Conservation (phyloP, 2,888 invertebrate species). For the Drosophila sordidapex region DNA sequence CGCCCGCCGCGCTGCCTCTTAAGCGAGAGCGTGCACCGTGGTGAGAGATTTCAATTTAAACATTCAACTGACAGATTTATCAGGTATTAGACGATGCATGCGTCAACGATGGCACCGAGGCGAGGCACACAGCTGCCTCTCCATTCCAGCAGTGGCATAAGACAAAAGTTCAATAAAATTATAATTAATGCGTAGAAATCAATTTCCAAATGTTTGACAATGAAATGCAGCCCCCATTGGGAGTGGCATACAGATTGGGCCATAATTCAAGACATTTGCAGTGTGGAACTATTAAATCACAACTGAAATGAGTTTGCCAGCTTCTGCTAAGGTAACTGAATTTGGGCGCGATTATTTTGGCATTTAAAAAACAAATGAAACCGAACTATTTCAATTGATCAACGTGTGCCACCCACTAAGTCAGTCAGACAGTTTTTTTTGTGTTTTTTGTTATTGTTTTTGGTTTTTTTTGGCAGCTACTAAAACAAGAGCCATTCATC, state of each 20-base stretch:
- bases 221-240: neutral
- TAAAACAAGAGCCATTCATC: constrained; percentile 25
- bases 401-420: constrained; percentile 23
- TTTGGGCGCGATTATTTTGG: neutral
- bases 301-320: neutral
- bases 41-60: constrained; percentile 82
- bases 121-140: neutral
- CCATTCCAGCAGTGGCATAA: neutral
- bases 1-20: constrained; percentile 46
- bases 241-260: neutral
- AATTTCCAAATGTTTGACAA: constrained; percentile 19
- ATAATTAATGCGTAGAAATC: constrained; percentile 46
- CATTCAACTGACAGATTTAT: constrained; percentile 83
- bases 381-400: constrained; percentile 11
- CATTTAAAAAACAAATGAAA: neutral
- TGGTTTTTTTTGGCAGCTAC: constrained; percentile 2
- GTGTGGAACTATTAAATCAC: neutral
- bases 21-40: constrained; percentile 58
- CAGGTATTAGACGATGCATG: constrained; percentile 82
- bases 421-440: neutral
- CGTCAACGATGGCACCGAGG: constrained; percentile 58
- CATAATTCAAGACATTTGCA: neutral
- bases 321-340: neutral
- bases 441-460: neutral
- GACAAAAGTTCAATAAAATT: constrained; percentile 43